Evolutionary conservation across 2,888 invertebrate genomes (phyloP).

Genomic region (Erpobdella octoculata): DNA sequence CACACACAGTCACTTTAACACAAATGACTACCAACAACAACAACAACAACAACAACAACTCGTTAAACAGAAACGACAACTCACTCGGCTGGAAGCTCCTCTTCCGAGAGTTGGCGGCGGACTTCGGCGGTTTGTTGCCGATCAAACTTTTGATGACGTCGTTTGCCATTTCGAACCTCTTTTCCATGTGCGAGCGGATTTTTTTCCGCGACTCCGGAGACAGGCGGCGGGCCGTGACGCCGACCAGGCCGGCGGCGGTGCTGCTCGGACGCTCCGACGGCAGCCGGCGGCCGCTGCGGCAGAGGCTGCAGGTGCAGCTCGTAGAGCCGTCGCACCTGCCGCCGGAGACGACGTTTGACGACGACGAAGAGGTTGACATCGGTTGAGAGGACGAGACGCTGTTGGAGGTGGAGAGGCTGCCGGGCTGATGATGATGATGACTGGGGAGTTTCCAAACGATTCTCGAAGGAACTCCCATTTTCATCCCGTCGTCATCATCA

Average conservation of each 20-base stretch:
- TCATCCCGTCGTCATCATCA: not conserved
- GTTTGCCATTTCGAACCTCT: slow-evolving; percentile 6
- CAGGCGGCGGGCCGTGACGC: not conserved
- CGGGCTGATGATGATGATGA: too few relatives aligned
- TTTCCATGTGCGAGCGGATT: not conserved
- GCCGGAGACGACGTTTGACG: too few relatives aligned
- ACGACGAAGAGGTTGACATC: too few relatives aligned
- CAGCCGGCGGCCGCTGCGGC: not conserved
- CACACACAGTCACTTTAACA: not conserved
- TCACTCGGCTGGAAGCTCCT: not conserved
- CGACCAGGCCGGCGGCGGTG: not conserved
- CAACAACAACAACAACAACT: not conserved
- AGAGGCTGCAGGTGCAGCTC: not conserved
- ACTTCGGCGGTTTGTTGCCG: not conserved
- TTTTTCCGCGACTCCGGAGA: not conserved
- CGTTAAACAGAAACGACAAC: not conserved
- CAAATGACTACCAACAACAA: too few relatives aligned
- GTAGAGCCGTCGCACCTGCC: too few relatives aligned
- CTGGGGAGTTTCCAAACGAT: too few relatives aligned
- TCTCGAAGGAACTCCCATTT: too few relatives aligned
- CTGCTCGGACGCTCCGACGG: not conserved
- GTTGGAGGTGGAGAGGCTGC: too few relatives aligned
- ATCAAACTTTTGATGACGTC: not conserved
- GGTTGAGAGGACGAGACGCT: too few relatives aligned
- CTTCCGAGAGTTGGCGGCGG: not conserved